These are phyloP conservation scores for Galago senegalensis DNA, from an alignment of 2,797 vertebrate species.

Conservation along the genomic window DNA sequence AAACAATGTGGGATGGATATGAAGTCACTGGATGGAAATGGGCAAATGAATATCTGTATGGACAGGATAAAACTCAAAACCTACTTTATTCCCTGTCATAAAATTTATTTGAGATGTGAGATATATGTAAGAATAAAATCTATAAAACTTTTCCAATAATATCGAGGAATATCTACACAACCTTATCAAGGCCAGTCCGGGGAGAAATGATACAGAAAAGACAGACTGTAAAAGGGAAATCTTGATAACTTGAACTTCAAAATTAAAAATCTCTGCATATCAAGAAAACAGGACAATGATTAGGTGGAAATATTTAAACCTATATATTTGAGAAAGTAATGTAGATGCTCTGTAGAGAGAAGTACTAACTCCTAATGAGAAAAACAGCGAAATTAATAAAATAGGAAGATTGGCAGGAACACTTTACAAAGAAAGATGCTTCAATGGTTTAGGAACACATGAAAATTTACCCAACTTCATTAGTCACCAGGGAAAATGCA, in stretches of 20 bases:
- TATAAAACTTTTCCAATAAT: conserved; percentile 25
- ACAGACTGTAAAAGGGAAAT: neutral
- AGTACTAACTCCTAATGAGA: neutral
- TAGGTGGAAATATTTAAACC: neutral
- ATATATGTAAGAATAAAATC: neutral
- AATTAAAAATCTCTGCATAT: neutral
- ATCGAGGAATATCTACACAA: neutral
- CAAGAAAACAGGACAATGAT: neutral
- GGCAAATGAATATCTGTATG: neutral
- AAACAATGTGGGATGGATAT: neutral
- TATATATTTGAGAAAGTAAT: neutral
- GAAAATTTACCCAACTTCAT: neutral
- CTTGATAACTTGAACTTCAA: neutral
- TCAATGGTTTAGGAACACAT: neutral
- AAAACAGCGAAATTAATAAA: neutral
- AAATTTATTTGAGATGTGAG: neutral
- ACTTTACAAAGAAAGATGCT: neutral
- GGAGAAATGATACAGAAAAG: neutral
- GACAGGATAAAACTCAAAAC: neutral
- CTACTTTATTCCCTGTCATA: neutral
- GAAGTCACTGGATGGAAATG: neutral
- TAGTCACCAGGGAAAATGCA: neutral
- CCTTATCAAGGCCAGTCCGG: neutral
- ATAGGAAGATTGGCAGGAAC: neutral
- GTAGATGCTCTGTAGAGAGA: neutral